Base-by-base conservation (phyloP, 2,888 invertebrate species). In the Mycogona germanica region DNA sequence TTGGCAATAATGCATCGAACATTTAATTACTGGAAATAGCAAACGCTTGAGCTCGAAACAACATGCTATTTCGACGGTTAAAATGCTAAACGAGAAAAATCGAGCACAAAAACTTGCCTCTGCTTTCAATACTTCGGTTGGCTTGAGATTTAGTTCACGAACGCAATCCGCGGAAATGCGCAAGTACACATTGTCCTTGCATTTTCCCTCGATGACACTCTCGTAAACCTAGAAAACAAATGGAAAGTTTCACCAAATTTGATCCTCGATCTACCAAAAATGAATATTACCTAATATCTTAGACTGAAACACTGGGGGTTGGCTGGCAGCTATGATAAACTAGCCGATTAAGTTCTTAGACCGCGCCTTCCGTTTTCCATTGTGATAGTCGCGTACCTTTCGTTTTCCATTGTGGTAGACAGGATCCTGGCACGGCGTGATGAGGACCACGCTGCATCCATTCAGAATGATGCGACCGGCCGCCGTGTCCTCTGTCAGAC, bases 401-500 rank as follows among this genome's bases (percentile, higher is more conserved):
- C 44, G 42, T 44, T 51, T 51, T n/a, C 50, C 50, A 17, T 29
- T 25, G 23, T 4, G 3, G 5, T 26, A 17, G 14, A n/a, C n/a
- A 26, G 48, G 26, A 56, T 35, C 25, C 30, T 29, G 44, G n/a
- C 19, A 35, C 51, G 69, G 71, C 37, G 73, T 75, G 46, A 85
- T 69, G 57, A 81, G 76, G 6, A 85, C 80, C 37, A 78, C 78
- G 56, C 78, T 79, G 65, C 85, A 86, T 63, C 83, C 84, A 64
- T 82, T 82, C 17, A 87, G 70, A 57, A 87, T 81, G 14, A 87
- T 72, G 26, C 86, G 75, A 1, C 87, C 87, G 46, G 84, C 83
- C 12, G 83, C 80, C 2, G 86, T 84, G 65, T 87, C 87, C 67
- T 87, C 87, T 0, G 84, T 84, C 41, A 87, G 74, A 64, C 82